Percentiles rank a stretch among this genome's conserved stretches.
These are phyloP conservation scores for Pollachius pollachius DNA, from an alignment of 2,113 vertebrate genomes.

Conservation along the genomic window DNA sequence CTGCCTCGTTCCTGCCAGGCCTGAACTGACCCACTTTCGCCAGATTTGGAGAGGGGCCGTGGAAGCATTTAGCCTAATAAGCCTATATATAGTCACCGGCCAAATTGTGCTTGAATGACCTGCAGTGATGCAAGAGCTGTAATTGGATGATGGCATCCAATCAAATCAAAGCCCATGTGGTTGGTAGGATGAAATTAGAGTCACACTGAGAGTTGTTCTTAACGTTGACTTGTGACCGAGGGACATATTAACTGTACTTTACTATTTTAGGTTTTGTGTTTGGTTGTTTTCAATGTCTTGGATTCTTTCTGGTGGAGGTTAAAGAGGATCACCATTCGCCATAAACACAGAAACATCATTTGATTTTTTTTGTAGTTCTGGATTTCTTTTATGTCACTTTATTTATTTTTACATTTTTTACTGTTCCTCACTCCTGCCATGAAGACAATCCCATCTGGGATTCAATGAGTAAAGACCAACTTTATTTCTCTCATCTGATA, in stretches of 20 bases:
- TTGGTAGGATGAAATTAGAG: slow-evolving; percentile 20
- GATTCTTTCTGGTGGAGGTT: too few species aligned
- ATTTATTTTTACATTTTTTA: too few species aligned
- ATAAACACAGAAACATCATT: too few species aligned
- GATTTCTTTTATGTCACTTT: too few species aligned
- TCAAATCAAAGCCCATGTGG: slow-evolving; percentile 34
- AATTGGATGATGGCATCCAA: background rate
- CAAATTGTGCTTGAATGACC: slow-evolving; percentile 36
- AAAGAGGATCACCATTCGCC: too few species aligned
- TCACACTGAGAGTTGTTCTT: background rate
- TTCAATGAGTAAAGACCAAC: too few species aligned
- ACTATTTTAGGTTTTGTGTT: background rate
- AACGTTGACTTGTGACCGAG: background rate
- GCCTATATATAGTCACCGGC: slow-evolving; percentile 34
- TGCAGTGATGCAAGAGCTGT: slow-evolving; percentile 19
- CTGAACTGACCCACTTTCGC: slow-evolving; percentile 30
- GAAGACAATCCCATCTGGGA: too few species aligned
- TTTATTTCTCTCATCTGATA: too few species aligned
- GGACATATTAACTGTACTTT: background rate
- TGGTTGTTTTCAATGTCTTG: background rate
- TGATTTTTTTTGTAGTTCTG: too few species aligned
- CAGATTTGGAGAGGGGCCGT: slow-evolving; percentile 14
- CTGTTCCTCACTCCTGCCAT: too few species aligned
- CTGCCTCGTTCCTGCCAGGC: slow-evolving; percentile 15
- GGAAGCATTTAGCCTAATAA: slow-evolving; percentile 46